Base-by-base conservation (phyloP, 1,140 invertebrate genomes). In the Trichomalopsis sarcophagae region DNA sequence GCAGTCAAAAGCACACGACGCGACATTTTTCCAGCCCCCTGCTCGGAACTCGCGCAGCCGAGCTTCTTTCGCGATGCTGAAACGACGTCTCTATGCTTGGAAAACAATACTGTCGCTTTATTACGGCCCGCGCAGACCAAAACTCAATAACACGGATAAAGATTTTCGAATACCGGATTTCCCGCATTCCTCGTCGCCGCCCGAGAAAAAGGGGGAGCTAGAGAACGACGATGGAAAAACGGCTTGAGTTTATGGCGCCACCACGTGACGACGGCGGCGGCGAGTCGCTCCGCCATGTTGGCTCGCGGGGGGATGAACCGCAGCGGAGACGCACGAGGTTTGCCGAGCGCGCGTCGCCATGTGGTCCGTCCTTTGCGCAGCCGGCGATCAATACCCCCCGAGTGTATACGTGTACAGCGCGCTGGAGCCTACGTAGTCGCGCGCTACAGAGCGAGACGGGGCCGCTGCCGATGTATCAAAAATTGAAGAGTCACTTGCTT, bases 281-380 rank as follows among this genome's bases (percentile, higher is more conserved):
- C 85, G 66, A 85, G 13, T 5, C 66, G 23, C 6, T 76, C 79
- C 88, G 89, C 89, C 89, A 89, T 90, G 86, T 90, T 89, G 85
- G 87, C 75, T 69, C 17, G 17, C 27, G 47, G 68, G 47, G 36
- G 66, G 50, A 76, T 76, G 81, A 75, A 66, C 85, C 87, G 88
- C 74, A 85, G 23, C 90, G 90, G 83, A 89, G 83, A 82, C 84
- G 82, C 87, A 84, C 90, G 90, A 88, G 85, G 86, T 86, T 81
- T 86, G 85, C 88, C 90, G 90, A 91, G 87, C 73, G 71, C 87
- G 87, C 87, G 86, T 89, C 88, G 88, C 88, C 89, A 90, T 90
- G 90, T 90, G 90, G 90, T 90, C 76, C 82, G 90, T 90, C 75
- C 82, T 87, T 84, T 36, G 77, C n/a, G 17, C 7, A 69, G 74